Conservation (phyloP, 2,888 invertebrate genomes). For the Syritta pipiens region DNA sequence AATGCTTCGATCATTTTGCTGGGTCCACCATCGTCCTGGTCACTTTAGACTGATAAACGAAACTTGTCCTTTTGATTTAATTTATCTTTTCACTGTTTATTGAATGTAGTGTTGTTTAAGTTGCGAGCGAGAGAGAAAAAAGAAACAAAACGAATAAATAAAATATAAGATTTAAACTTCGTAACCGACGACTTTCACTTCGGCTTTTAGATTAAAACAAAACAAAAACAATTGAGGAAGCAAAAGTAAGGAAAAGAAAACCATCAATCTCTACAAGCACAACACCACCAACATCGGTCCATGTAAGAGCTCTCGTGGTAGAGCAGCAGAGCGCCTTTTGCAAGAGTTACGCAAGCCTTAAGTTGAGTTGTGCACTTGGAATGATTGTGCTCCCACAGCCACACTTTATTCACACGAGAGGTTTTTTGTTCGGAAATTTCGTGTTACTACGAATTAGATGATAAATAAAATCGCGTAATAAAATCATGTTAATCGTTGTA, state of each 20-base stretch:
- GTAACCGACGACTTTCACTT: conserved; percentile 49
- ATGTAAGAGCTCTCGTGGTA: conserved; percentile 14
- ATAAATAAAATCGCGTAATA: no score
- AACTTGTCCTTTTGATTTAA: background rate
- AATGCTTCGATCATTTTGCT: conserved; percentile 79
- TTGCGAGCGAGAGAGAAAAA: no score
- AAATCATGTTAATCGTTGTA: conserved; percentile 18
- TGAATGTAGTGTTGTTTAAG: no score
- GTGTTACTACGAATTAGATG: conserved; percentile 18
- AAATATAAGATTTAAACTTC: no score
- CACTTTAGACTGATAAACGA: background rate
- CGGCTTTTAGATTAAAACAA: conserved; percentile 9
- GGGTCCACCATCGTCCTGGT: conserved; percentile 58
- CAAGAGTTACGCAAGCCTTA: conserved; percentile 39
- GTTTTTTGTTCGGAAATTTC: conserved; percentile 6
- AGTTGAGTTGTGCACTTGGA: conserved; percentile 4
- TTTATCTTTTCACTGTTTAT: no score
- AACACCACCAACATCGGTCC: background rate
- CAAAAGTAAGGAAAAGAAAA: conserved; percentile 45
- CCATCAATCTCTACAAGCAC: conserved; percentile 22
- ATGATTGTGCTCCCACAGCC: conserved; percentile 21
- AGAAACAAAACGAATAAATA: no score
- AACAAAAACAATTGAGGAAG: conserved; percentile 33
- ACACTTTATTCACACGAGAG: background rate
- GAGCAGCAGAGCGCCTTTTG: conserved; percentile 31